Conservation (phyloP, 53 echinoderm and acorn worm species). For the Apostichopus leukothele region DNA sequence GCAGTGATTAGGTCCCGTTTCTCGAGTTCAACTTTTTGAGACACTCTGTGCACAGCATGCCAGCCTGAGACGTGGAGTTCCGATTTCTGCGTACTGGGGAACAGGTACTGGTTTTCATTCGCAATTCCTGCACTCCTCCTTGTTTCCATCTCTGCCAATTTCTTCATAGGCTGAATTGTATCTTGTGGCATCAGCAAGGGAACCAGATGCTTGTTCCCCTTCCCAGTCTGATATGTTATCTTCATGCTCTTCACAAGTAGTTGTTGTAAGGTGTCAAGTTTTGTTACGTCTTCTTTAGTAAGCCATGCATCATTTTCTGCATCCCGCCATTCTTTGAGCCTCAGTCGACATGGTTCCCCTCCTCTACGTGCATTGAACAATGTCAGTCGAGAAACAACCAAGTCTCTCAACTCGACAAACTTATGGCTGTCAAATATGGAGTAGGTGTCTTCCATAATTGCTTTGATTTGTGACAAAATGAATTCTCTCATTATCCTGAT, state of each 20-base stretch:
- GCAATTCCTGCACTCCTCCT: constrained; percentile 4
- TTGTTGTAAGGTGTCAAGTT: constrained; percentile 43
- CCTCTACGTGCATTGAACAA: constrained; percentile 69
- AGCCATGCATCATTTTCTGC: constrained; percentile 35
- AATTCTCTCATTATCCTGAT: too few relatives aligned
- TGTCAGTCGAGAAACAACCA: constrained; percentile 54
- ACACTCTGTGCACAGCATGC: constrained; percentile 39
- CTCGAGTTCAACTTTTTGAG: constrained; percentile 7
- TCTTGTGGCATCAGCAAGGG: constrained; percentile 62
- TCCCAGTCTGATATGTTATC: constrained; percentile 68
- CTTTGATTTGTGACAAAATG: too few relatives aligned
- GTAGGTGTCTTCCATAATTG: too few relatives aligned
- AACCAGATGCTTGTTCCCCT: constrained; percentile 62
- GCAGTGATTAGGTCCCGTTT: constrained; percentile 41
- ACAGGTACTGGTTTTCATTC: constrained; percentile 4
- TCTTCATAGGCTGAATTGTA: constrained; percentile 53
- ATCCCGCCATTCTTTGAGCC: constrained; percentile 45
- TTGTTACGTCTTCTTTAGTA: constrained; percentile 8
- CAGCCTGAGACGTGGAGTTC: constrained; percentile 25
- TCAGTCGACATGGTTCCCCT: constrained; percentile 49
- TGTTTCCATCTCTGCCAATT: neutral
- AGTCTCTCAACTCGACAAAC: constrained; percentile 51
- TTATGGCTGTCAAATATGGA: constrained; percentile 50
- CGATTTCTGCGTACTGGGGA: constrained; percentile 28
- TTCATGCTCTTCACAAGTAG: constrained; percentile 47